Conservation (phyloP, 2,797 vertebrate genomes). For the Percopsis omiscomaycus region DNA sequence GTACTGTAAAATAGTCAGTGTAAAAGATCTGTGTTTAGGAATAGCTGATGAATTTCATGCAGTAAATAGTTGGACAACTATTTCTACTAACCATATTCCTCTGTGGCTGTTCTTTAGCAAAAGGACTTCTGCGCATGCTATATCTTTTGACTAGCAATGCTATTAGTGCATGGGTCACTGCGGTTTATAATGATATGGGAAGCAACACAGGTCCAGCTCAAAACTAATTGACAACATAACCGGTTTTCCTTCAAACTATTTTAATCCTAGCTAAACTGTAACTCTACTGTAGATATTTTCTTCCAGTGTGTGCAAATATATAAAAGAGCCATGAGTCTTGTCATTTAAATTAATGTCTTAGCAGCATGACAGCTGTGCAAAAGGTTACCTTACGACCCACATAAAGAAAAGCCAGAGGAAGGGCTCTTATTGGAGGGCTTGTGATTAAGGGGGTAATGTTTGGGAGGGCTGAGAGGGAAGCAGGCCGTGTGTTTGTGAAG, state of each 20-base stretch:
- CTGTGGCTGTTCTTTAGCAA: too few species aligned
- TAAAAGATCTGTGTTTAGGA: too few species aligned
- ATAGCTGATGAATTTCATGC: too few species aligned
- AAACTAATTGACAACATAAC: neutral
- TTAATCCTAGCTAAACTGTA: constrained; percentile 54
- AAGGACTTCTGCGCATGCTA: too few species aligned
- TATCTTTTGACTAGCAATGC: too few species aligned
- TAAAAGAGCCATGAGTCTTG: constrained; percentile 29
- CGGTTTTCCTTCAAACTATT: constrained; percentile 17
- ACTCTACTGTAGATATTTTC: constrained; percentile 34
- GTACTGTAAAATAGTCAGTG: too few species aligned
- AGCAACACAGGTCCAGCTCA: too few species aligned
- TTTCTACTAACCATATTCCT: too few species aligned
- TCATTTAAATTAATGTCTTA: constrained; percentile 46
- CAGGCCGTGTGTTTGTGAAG: constrained; percentile 74
- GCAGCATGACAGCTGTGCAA: constrained; percentile 70
- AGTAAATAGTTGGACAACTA: too few species aligned
- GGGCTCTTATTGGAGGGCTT: constrained; percentile 53
- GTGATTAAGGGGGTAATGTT: constrained; percentile 49
- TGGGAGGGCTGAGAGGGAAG: constrained; percentile 59
- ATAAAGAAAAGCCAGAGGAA: neutral
- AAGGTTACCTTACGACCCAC: constrained; percentile 17
- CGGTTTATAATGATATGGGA: too few species aligned
- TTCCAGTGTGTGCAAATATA: constrained; percentile 41
- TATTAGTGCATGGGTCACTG: too few species aligned